Percentiles rank a stretch among this genome's conserved stretches.
These are phyloP conservation scores for Huso huso DNA, from an alignment of 2,797 vertebrate genomes.

Conservation along the genomic window DNA sequence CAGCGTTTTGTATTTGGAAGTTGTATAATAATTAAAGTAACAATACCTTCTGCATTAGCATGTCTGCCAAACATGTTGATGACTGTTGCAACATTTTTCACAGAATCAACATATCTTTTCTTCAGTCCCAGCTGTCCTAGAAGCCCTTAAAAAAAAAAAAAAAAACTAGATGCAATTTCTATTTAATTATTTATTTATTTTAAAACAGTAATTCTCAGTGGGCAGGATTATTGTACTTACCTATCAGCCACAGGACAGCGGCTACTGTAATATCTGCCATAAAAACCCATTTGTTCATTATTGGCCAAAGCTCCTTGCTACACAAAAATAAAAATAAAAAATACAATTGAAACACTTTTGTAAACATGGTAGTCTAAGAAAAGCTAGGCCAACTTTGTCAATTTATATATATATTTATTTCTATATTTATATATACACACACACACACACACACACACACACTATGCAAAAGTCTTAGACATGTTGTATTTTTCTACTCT, in stretches of 20 bases:
- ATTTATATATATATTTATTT: too few species aligned
- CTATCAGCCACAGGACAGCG: constrained; percentile 77
- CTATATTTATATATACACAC: too few species aligned
- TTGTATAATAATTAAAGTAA: not conserved
- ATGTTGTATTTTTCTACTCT: too few species aligned
- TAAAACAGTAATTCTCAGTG: not conserved
- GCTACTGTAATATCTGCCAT: constrained; percentile 62
- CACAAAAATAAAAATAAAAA: constrained; percentile 12
- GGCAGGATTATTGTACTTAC: constrained; percentile 50
- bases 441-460: too few species aligned
- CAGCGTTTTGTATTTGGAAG: too few species aligned
- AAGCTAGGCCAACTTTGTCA: too few species aligned
- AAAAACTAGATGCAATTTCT: not conserved
- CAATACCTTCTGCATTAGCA: constrained; percentile 78
- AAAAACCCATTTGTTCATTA: constrained; percentile 79
- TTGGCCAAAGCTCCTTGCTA: constrained; percentile 88
- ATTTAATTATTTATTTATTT: not conserved
- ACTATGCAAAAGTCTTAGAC: too few species aligned
- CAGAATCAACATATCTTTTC: constrained; percentile 65
- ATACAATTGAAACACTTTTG: not conserved
- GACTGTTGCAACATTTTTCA: constrained; percentile 72
- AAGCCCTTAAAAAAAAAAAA: constrained; percentile 55
- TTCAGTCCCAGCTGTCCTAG: constrained; percentile 81
- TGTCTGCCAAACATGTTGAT: constrained; percentile 80
- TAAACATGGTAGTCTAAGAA: too few species aligned